These are phyloP conservation scores for Himalopsyche anomala DNA, from an alignment of 2,888 invertebrate species.

Conservation along the genomic window DNA sequence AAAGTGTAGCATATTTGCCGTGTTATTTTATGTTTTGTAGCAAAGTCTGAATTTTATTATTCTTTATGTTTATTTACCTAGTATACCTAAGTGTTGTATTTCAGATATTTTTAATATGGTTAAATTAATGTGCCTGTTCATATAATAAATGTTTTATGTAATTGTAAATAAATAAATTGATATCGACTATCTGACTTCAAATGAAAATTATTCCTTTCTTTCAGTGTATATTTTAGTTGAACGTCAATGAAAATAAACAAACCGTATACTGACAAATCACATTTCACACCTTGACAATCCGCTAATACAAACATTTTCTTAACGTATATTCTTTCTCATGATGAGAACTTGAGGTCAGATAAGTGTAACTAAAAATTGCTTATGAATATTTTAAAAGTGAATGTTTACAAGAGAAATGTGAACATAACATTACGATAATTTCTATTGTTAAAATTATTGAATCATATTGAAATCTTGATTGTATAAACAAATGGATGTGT, in stretches of 20 bases:
- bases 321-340: too few relatives aligned
- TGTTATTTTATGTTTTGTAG: too few relatives aligned
- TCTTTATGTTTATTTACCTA: slow-evolving; percentile 6
- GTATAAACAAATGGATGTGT: slow-evolving; percentile 32
- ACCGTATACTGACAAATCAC: too few relatives aligned
- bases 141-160: slow-evolving; percentile 50
- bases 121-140: slow-evolving; percentile 60
- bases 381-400: slow-evolving; percentile 41
- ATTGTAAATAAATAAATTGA: slow-evolving; percentile 31
- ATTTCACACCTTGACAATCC: too few relatives aligned
- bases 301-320: too few relatives aligned
- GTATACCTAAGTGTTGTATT: slow-evolving; percentile 11
- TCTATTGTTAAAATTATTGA: not conserved
- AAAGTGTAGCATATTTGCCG: too few relatives aligned
- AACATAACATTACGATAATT: not conserved
- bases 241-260: too few relatives aligned
- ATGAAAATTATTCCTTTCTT: not conserved
- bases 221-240: too few relatives aligned
- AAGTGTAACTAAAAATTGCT: slow-evolving; percentile 22
- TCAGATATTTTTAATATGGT: slow-evolving; percentile 43
- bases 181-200: slow-evolving; percentile 37
- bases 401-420: not conserved
- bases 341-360: slow-evolving; percentile 11
- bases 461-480: slow-evolving; percentile 11
- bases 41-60: too few relatives aligned